A percentile compares a stretch with the other conserved stretches of the same genome.
Conservation (phyloP, 1,140 invertebrate species). For the Eufriesea mexicana region DNA sequence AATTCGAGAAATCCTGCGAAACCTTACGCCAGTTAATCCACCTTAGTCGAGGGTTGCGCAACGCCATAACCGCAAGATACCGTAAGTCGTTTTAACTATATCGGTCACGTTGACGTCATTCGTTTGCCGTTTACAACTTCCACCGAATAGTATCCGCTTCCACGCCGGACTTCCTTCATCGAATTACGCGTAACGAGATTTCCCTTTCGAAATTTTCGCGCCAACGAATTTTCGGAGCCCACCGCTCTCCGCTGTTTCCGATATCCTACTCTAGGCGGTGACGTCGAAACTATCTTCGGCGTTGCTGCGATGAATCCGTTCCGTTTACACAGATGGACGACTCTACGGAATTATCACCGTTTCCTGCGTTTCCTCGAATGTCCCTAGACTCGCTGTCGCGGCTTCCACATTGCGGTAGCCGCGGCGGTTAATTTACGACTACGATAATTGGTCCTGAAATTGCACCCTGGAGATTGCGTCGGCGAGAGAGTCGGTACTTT, state of each 20-base stretch:
- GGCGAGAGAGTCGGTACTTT: background rate
- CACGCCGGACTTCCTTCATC: conserved; percentile 22
- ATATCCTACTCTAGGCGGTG: no score
- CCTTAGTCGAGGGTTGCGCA: conserved; percentile 30
- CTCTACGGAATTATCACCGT: no score
- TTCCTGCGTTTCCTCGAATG: background rate
- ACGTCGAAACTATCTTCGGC: no score
- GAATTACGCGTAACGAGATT: conserved; percentile 7
- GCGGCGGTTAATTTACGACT: background rate
- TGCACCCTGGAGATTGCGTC: background rate
- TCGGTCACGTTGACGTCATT: conserved; percentile 39
- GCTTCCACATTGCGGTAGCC: no score
- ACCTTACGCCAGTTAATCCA: conserved; percentile 47
- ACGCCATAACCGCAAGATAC: conserved; percentile 29
- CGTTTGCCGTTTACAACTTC: conserved; percentile 17
- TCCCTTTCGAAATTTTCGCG: background rate
- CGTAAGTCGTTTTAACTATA: conserved; percentile 28
- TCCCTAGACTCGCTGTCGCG: background rate
- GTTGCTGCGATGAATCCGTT: background rate
- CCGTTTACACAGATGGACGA: background rate
- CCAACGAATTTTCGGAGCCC: background rate
- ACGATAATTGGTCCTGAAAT: background rate
- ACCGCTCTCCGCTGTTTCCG: no score
- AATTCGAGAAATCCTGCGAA: conserved; percentile 54
- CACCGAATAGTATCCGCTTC: conserved; percentile 8